A percentile compares a stretch with the other conserved stretches of the same genome.
Evolutionary conservation across 2,113 vertebrate species (phyloP).

Genomic region (Triplophysa dalaica): DNA sequence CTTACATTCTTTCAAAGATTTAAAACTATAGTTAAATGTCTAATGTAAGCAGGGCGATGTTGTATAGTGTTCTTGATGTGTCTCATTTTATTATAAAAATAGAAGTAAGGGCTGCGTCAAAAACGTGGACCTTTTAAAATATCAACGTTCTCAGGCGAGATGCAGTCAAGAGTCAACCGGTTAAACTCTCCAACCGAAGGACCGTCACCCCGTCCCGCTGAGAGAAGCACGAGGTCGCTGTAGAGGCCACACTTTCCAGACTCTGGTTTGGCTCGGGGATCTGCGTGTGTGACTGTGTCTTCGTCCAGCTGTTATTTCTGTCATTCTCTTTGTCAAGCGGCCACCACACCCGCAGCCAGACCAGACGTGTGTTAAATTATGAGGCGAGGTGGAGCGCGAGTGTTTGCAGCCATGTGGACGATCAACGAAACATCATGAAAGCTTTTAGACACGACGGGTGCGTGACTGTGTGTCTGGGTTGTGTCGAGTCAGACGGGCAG

Average conservation of each 20-base stretch:
- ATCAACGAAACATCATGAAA: slow-evolving; percentile 55
- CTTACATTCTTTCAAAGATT: background rate
- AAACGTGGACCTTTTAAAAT: background rate
- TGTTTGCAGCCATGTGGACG: slow-evolving; percentile 39
- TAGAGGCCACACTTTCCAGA: slow-evolving; percentile 61
- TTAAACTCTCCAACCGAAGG: slow-evolving; percentile 16
- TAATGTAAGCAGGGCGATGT: background rate
- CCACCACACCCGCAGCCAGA: slow-evolving; percentile 69
- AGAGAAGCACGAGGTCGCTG: slow-evolving; percentile 5
- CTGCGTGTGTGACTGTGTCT: slow-evolving; percentile 29
- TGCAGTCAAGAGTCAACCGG: background rate
- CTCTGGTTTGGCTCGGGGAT: slow-evolving; percentile 64
- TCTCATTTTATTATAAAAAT: slow-evolving; percentile 2
- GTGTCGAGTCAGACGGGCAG: slow-evolving; percentile 56
- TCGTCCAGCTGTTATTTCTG: slow-evolving; percentile 71
- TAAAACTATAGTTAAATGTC: background rate
- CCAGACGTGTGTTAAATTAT: slow-evolving; percentile 53
- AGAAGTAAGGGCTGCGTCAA: slow-evolving; percentile 6
- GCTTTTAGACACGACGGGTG: slow-evolving; percentile 31
- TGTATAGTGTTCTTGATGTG: background rate
- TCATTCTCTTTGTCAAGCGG: slow-evolving; percentile 62
- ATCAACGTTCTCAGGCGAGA: background rate
- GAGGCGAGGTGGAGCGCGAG: slow-evolving; percentile 27
- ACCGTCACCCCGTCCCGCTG: slow-evolving; percentile 4
- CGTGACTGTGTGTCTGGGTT: slow-evolving; percentile 25